phyloP scores from a whole-genome alignment of 2,113 vertebrate genomes.

The Chrysochloris asiatica region DNA sequence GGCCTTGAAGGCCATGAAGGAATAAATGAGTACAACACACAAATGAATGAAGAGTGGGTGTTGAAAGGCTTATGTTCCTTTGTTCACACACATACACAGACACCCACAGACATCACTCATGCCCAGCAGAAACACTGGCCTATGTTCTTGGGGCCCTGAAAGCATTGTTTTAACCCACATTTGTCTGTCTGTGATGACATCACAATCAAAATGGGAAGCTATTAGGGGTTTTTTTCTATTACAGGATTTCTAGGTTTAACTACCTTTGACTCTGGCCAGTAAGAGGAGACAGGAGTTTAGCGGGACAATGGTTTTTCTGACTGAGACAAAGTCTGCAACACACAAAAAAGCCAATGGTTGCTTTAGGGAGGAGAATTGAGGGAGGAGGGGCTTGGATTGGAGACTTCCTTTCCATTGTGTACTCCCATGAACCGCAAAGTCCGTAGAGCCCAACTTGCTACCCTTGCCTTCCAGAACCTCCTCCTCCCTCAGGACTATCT shows the following conservation, averaged over 20 bases:
- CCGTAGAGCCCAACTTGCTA: not conserved
- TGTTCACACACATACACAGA: too few species aligned
- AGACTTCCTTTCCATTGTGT: not conserved
- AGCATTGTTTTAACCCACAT: not conserved
- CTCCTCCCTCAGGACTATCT: not conserved
- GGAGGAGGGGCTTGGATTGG: not conserved
- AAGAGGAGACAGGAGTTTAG: not conserved
- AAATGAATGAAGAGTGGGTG: too few species aligned
- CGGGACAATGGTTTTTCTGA: not conserved
- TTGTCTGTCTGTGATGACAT: not conserved
- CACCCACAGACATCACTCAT: too few species aligned
- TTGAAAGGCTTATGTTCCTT: too few species aligned
- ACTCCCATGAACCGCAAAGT: not conserved
- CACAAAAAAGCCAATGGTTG: not conserved
- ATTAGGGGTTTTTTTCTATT: not conserved
- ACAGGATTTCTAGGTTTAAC: not conserved
- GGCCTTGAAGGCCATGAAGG: not conserved
- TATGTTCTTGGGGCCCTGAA: not conserved
- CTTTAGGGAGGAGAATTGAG: not conserved
- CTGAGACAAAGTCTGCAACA: not conserved
- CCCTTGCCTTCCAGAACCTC: not conserved
- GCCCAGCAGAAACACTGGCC: not conserved
- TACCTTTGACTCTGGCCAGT: not conserved
- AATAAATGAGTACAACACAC: not conserved
- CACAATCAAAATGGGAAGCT: not conserved